Evolutionary conservation across 2,113 vertebrate species (phyloP).

Genomic region (Malaclemys terrapin): DNA sequence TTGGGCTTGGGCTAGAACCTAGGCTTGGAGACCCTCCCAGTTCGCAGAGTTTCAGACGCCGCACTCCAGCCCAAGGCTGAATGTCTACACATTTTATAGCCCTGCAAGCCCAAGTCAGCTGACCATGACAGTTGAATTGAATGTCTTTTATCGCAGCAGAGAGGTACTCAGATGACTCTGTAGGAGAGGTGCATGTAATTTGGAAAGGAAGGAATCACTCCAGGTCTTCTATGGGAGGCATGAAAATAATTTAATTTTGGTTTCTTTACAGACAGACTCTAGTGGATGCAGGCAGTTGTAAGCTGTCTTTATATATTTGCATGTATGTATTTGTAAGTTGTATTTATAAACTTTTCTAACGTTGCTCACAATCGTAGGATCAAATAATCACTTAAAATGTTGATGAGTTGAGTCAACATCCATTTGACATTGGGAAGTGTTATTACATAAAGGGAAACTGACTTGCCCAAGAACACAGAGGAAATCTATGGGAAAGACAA

Average conservation of each 20-base stretch:
- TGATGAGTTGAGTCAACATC: slow-evolving; percentile 22
- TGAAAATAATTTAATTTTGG: not conserved
- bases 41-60: not conserved
- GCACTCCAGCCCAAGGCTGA: not conserved
- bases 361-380: not conserved
- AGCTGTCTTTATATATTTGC: not conserved
- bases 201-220: not conserved
- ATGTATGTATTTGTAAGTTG: not conserved
- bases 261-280: not conserved
- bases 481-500: slow-evolving; percentile 2
- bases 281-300: not conserved
- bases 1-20: not conserved
- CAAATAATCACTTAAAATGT: not conserved
- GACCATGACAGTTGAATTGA: too few species aligned
- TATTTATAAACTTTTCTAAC: not conserved
- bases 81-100: not conserved
- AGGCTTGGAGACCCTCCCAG: not conserved
- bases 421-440: slow-evolving; percentile 21
- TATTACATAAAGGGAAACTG: slow-evolving; percentile 6
- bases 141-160: not conserved
- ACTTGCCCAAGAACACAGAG: slow-evolving; percentile 7
- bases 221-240: not conserved
- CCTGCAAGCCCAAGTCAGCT: not conserved
- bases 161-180: not conserved
- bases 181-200: not conserved